Conservation (phyloP, 2,797 vertebrate species). For the Graptemys geographica region DNA sequence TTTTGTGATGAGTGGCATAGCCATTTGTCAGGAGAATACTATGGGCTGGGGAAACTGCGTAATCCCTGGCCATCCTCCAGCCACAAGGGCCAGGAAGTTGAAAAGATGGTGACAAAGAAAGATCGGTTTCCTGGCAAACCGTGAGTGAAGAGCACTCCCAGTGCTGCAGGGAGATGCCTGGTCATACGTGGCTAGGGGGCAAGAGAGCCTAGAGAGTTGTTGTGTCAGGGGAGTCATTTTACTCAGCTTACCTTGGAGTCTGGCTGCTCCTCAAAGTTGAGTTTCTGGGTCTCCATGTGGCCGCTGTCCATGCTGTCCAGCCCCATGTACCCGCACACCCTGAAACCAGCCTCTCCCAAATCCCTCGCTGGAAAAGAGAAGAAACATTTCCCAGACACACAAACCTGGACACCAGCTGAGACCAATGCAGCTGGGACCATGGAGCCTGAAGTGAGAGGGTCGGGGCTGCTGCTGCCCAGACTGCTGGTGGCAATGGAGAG, state of each 20-base stretch:
- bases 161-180: not conserved
- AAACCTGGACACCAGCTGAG: not conserved
- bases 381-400: not conserved
- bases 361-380: conserved; percentile 78
- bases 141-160: too few relatives aligned
- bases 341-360: conserved; percentile 78
- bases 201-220: not conserved
- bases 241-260: conserved; percentile 84
- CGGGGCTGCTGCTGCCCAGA: not conserved
- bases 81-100: rapidly evolving
- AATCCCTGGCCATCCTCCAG: not conserved
- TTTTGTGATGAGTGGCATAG: not conserved
- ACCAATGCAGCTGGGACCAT: not conserved
- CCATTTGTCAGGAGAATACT: not conserved
- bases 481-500: not conserved
- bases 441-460: not conserved
- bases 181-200: too few relatives aligned
- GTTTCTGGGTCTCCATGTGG: conserved; percentile 88
- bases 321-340: conserved; percentile 92
- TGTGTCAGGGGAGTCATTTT: not conserved
- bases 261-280: conserved; percentile 90
- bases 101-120: not conserved
- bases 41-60: not conserved
- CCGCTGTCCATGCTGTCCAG: conserved; percentile 88
- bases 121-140: not conserved